Evolutionary conservation across 2,888 invertebrate species (phyloP), one percentile per base, ranked within the genome.

Genomic region (Brachyptera putata): DNA sequence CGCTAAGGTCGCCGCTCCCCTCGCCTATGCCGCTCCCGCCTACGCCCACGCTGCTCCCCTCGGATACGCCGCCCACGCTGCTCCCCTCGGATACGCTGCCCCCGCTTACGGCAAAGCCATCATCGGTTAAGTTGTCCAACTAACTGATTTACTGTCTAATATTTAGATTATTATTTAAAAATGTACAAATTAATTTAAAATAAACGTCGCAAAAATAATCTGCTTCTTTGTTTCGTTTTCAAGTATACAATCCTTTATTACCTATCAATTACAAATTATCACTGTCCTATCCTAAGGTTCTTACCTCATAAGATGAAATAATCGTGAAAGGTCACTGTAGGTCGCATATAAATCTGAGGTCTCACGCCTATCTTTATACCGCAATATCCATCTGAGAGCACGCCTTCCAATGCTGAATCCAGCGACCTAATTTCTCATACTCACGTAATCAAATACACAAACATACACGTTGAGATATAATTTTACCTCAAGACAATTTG

Each of bases 41-140:
- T 30, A 43, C 43, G 41, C 55, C 18, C 9, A 14, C 50, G 18
- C 50, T 36, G 37, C 55, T 22, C 34, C 21, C 18, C 13, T 36
- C 48, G 49, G 9, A 7, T 56, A 56, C 56, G 56, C 55, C 36
- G 55, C 53, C 24, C 53, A 3, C 57, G 26, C 25, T 43, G 55
- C 48, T 41, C 43, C 41, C 9, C 30, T 24, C 30, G 57, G 30
- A 16, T 48, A 36, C 57, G 57, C 57, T 21, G 57, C 57, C 46
- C 57, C 57, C 21, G 48, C 57, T 39, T 37, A 43, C 30, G 58
- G 55, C 56, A 56, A 61, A 57, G 56, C 62, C 16, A 36, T 37
- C 60, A 46, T 60, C 13, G 60, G 60, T 58, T 61, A 61, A 61
- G 46, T 53, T 39, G 61, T 25, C 41, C n/a, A 24, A 41, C 18